Base-by-base conservation (phyloP, 2,888 invertebrate species). In the Spatulosminthurus flaviceps region DNA sequence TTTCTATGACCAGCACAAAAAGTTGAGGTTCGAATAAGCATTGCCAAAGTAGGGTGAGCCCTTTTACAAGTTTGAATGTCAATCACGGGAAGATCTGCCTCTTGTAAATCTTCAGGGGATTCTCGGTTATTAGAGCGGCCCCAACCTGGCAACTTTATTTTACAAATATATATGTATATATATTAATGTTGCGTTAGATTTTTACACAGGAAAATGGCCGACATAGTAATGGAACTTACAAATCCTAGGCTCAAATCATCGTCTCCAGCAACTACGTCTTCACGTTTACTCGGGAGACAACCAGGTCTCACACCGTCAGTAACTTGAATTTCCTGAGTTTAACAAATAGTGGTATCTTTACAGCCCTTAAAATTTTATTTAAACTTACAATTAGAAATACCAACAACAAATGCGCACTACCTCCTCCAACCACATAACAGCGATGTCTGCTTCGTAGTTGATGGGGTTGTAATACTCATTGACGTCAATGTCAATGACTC, bases 381-480 rank as follows among this genome's bases (percentile, higher is more conserved):
- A n/a, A 61, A 61, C 5, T 21, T 7, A 61, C n/a, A n/a, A n/a
- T n/a, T n/a, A 34, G 34, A 34, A 7, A 7, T 34, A 34, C 34
- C 5, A 34, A 7, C 34, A 34, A 9, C 5, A 9, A 34, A 34
- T 34, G 4, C 9, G 34, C 34, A 34, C 71, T 34, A 76, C 79
- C 42, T 76, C 21, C 26, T 89, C 88, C 72, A 95, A 87, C 80
- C 90, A 90, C 0, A 96, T 87, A 0, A 97, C 87, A 0, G 93
- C 95, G 80, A 97, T 92, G 87, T 97, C 96, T 85, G 92, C 92
- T 67, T 90, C 91, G 84, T 90, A 92, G 34, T 90, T 87, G 0
- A 87, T 88, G 0, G 91, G 86, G 86, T 89, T 91, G 88, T 93
- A 95, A 0, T 89, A 86, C 82, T 93, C 92, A 86, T 95, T 95